Evolutionary conservation across 2,888 invertebrate species (phyloP).

Genomic region (Limnephilus lunatus): DNA sequence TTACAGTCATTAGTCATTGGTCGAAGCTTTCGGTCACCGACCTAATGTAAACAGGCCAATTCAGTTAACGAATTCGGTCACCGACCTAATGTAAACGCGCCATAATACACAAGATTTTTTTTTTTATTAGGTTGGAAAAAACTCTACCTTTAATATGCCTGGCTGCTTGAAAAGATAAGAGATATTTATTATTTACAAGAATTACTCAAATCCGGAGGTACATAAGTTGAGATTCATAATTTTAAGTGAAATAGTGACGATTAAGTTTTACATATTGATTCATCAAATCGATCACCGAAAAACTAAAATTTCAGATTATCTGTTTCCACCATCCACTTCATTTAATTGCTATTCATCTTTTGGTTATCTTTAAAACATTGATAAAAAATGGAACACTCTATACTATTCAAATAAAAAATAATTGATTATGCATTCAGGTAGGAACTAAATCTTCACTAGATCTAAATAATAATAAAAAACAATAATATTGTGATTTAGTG

Average conservation of each 20-base stretch:
- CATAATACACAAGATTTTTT: too few relatives aligned
- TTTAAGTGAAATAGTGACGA: neutral
- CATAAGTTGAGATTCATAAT: neutral
- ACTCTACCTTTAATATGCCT: neutral
- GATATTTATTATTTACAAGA: neutral
- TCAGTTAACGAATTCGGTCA: too few relatives aligned
- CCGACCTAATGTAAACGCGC: too few relatives aligned
- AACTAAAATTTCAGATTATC: too few relatives aligned
- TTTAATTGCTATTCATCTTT: neutral
- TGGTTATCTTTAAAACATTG: neutral
- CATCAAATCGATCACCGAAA: neutral
- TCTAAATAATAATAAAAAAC: neutral
- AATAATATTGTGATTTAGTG: too few relatives aligned
- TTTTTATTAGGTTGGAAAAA: neutral
- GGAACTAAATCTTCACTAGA: neutral
- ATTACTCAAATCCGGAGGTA: neutral
- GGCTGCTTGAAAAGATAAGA: neutral
- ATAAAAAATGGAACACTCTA: neutral
- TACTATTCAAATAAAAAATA: neutral
- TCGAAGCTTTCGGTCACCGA: too few relatives aligned
- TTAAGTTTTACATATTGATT: neutral
- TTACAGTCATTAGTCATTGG: too few relatives aligned
- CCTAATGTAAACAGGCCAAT: too few relatives aligned
- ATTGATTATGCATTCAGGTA: neutral
- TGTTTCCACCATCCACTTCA: neutral